Evolutionary conservation across 1,140 invertebrate species (phyloP).

Genomic region (Zophobas atratus): DNA sequence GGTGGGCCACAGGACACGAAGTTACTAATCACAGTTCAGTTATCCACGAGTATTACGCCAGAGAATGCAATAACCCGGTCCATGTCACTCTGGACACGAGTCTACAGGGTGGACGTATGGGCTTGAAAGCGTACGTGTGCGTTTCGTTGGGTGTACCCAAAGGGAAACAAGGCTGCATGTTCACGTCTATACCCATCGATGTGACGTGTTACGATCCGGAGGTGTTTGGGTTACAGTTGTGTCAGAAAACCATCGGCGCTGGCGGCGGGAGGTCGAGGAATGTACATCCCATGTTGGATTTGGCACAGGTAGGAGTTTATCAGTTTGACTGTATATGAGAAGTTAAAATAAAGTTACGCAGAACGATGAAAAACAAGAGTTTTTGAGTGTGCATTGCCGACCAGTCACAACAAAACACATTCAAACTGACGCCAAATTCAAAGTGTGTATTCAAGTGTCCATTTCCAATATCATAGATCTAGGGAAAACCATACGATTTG

Average conservation of each 20-base stretch:
- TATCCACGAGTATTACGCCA: slow-evolving; percentile 97
- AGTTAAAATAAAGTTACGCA: too few relatives aligned
- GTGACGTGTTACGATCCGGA: slow-evolving; percentile 93
- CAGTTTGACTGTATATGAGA: background rate
- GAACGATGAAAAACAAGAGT: too few relatives aligned
- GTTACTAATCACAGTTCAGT: slow-evolving; percentile 97
- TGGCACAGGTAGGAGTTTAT: slow-evolving; percentile 75
- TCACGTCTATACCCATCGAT: slow-evolving; percentile 91
- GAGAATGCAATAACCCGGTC: slow-evolving; percentile 94
- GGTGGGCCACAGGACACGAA: slow-evolving; percentile 97
- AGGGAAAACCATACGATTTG: too few relatives aligned
- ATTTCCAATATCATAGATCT: too few relatives aligned
- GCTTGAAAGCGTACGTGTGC: slow-evolving; percentile 91
- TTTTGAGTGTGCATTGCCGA: too few relatives aligned
- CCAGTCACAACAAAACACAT: too few relatives aligned
- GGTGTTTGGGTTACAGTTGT: slow-evolving; percentile 84
- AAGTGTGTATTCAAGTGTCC: too few relatives aligned
- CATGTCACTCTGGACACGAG: slow-evolving; percentile 96
- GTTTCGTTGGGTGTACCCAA: slow-evolving; percentile 70
- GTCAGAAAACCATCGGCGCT: slow-evolving; percentile 81
- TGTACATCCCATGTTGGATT: slow-evolving; percentile 87
- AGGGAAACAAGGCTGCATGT: slow-evolving; percentile 96
- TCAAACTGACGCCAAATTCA: too few relatives aligned
- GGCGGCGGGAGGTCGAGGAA: slow-evolving; percentile 72
- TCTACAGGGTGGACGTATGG: slow-evolving; percentile 86